phyloP scores from a whole-genome alignment of 2,888 invertebrate species.

The Luperina testacea region DNA sequence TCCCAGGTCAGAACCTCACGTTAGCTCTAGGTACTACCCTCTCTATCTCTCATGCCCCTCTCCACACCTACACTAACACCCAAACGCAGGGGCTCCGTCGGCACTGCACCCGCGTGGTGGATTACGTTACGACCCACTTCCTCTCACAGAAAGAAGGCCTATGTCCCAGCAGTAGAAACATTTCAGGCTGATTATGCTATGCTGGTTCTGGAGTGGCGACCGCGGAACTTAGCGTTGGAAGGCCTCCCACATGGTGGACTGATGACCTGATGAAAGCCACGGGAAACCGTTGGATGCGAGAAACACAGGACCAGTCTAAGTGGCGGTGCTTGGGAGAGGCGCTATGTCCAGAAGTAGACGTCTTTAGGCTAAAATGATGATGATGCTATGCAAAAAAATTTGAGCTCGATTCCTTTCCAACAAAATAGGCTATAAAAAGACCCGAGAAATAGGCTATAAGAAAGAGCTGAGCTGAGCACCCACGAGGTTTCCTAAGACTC shows the following conservation, averaged over 20 bases:
- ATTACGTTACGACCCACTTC: too few relatives aligned
- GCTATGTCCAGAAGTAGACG: too few relatives aligned
- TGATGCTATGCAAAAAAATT: too few relatives aligned
- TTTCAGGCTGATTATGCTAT: neutral
- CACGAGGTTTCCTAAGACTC: too few relatives aligned
- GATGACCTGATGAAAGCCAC: neutral
- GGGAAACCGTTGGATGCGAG: neutral
- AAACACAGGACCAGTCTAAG: neutral
- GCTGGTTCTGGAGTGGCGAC: neutral
- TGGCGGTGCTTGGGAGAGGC: neutral
- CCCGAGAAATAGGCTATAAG: too few relatives aligned
- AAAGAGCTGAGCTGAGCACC: too few relatives aligned
- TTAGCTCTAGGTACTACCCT: conserved; percentile 18
- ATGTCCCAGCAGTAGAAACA: neutral
- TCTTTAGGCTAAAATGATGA: too few relatives aligned
- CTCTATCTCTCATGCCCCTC: conserved; percentile 1
- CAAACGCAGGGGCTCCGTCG: too few relatives aligned
- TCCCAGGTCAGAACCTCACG: conserved; percentile 72
- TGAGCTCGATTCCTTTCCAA: too few relatives aligned
- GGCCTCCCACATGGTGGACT: neutral
- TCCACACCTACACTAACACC: too few relatives aligned
- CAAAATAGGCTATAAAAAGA: too few relatives aligned
- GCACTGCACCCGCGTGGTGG: too few relatives aligned
- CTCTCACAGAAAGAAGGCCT: neutral
- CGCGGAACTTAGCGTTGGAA: neutral